Conservation (phyloP, 37 sponge, comb jelly and placozoan genomes). For the Dysidea cf. avara region DNA sequence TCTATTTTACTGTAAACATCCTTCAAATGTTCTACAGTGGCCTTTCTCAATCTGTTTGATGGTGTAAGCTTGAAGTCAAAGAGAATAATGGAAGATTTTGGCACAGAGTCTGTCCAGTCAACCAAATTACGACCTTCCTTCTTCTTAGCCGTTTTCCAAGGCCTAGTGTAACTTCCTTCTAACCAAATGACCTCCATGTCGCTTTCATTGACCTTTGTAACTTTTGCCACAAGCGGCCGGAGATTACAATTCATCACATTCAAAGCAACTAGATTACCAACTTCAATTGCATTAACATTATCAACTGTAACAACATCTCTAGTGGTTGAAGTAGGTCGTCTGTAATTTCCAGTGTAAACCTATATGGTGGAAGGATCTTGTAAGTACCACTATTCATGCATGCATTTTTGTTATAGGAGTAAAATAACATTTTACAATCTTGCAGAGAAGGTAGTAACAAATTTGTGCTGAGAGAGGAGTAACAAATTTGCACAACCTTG, state of each 20-base stretch:
- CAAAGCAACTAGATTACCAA: conserved; percentile 43
- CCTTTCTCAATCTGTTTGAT: conserved; percentile 40
- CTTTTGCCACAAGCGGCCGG: conserved; percentile 31
- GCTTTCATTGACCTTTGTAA: neutral
- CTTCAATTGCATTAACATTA: conserved; percentile 10
- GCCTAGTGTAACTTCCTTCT: conserved; percentile 48
- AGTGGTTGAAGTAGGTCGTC: too few species aligned
- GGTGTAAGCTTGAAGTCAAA: conserved; percentile 41
- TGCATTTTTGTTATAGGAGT: too few species aligned
- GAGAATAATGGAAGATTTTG: conserved; percentile 42
- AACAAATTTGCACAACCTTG: too few species aligned
- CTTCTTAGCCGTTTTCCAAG: conserved; percentile 15
- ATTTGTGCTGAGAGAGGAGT: too few species aligned
- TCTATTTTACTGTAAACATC: too few species aligned
- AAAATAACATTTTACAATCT: too few species aligned
- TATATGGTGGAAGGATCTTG: too few species aligned
- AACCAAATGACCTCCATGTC: conserved; percentile 35
- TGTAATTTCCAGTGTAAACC: too few species aligned
- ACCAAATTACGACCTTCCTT: conserved; percentile 30
- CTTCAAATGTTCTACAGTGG: conserved; percentile 30
- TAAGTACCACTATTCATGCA: too few species aligned
- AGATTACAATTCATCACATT: conserved; percentile 8
- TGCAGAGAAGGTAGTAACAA: too few species aligned
- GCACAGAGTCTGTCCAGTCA: conserved; percentile 42
- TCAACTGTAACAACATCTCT: conserved; percentile 3